Evolutionary conservation across 2,888 invertebrate genomes (phyloP).

Genomic region (Meteorus cinctellus): DNA sequence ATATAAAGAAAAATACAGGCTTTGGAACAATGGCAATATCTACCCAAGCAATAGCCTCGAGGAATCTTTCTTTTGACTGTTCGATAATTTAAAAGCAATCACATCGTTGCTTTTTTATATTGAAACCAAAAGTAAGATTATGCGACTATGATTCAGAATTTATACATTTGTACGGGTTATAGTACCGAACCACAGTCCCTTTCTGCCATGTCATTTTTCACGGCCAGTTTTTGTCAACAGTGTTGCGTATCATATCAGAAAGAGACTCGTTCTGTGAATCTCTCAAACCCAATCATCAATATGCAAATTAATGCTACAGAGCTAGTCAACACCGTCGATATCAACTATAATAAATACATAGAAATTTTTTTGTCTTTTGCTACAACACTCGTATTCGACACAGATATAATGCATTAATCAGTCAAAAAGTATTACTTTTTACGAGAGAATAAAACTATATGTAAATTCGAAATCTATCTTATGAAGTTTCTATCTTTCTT

Average conservation of each 20-base stretch:
- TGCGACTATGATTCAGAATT: conserved; percentile 38
- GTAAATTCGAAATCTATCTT: neutral
- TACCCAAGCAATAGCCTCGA: conserved; percentile 34
- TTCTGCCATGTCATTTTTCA: conserved; percentile 42
- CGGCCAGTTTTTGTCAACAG: neutral
- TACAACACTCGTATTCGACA: neutral
- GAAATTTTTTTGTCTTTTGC: neutral
- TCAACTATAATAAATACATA: neutral
- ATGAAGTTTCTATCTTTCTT: neutral
- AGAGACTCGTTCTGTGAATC: conserved; percentile 25
- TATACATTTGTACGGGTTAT: conserved; percentile 42
- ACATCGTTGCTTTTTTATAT: neutral
- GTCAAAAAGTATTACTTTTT: neutral
- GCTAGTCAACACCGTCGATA: neutral
- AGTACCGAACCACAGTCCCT: conserved; percentile 46
- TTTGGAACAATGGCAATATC: neutral
- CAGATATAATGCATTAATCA: neutral
- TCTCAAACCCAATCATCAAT: neutral
- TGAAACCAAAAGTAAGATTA: neutral
- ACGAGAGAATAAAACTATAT: neutral
- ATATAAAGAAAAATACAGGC: neutral
- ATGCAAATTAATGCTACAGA: neutral
- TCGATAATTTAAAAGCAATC: conserved; percentile 3
- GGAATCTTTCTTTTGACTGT: conserved; percentile 18
- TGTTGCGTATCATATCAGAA: neutral